Evolutionary conservation across 2,113 vertebrate species (phyloP), one percentile per base, ranked within the genome.

Genomic region (Piaya cayana): DNA sequence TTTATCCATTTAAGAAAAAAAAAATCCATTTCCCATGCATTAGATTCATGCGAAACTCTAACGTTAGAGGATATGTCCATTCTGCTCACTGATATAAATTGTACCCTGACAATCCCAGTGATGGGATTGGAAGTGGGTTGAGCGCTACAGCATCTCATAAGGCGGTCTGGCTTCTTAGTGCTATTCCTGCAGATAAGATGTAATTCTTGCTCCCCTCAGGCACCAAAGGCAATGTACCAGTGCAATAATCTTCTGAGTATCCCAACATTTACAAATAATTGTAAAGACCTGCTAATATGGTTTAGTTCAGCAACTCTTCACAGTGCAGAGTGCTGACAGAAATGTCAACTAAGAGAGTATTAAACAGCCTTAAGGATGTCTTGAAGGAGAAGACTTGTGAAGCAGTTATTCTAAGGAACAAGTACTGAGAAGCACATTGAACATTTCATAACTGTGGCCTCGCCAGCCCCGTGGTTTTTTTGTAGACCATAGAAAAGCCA

Each of bases 251-350:
- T 95, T 95, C 90, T 77, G 85, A 90, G 90, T 45, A 93, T 78
- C 85, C 80, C 88, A 92, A 78, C 60, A 93, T 90, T 96, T 96
- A 97, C 93, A 90, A 95, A 94, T 94, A 95, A 96, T 95, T 92
- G 64, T 95, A 94, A 97, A 95, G 90, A 88, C 36, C 92, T 93
- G 75, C 64, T 96, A 94, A 92, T 95, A 75, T 77, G 94, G 85
- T 96, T 96, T 94, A 95, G 92, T 90, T 90, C 90, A 94, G 90
- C 79, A 95, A 26, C 87, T 92, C 93, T 77, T 94, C 90, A 90
- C 64, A 81, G 85, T 16, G 37, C 64, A 77, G 85, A 93, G 75
- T 59, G 64, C 87, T 95, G 92, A 88, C 67, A 88, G 87, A 95
- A 88, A 91, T 67, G 59, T 52, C 88, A 81, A 32, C 71, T 63